These are phyloP conservation scores for Stichopus chloronotus DNA, from an alignment of 35 echinoderm and acorn worm genomes.

Conservation along the genomic window DNA sequence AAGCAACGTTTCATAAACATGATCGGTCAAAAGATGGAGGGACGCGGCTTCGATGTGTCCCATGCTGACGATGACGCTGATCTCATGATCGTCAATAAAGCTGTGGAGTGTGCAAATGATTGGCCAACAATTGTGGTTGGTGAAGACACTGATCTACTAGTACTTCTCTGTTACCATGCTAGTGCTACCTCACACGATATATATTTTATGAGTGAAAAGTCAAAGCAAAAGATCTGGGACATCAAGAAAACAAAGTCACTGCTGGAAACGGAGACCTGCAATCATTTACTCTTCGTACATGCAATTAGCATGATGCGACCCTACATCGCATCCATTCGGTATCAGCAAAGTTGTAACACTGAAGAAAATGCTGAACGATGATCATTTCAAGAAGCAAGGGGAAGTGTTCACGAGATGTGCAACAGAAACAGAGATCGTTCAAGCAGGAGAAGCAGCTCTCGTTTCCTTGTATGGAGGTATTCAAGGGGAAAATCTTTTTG, in stretches of 20 bases:
- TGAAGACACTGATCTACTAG: conserved; percentile 54
- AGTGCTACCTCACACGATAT: conserved; percentile 1
- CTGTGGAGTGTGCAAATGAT: background rate
- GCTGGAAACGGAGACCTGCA: conserved; percentile 30
- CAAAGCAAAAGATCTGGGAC: conserved; percentile 46
- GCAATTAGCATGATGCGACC: conserved; percentile 55
- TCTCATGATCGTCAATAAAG: conserved; percentile 51
- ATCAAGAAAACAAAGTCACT: conserved; percentile 12
- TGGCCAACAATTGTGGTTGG: background rate
- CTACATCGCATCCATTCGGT: conserved; percentile 42
- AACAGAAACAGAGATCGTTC: conserved; percentile 15
- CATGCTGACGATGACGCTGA: conserved; percentile 64
- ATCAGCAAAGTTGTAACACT: conserved; percentile 40
- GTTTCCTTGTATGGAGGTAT: conserved; percentile 16
- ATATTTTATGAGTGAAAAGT: conserved; percentile 39
- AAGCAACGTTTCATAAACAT: conserved; percentile 49
- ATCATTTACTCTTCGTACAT: conserved; percentile 45
- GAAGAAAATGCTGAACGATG: conserved; percentile 32
- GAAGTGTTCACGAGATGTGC: conserved; percentile 29
- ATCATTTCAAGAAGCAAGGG: conserved; percentile 3
- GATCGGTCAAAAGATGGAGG: conserved; percentile 29
- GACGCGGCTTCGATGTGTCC: background rate
- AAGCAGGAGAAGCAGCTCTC: conserved; percentile 32
- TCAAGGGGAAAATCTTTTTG: conserved; percentile 31
- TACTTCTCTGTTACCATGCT: conserved; percentile 54